phyloP scores from a whole-genome alignment of 2,888 invertebrate genomes.

The Acleris cristana region DNA sequence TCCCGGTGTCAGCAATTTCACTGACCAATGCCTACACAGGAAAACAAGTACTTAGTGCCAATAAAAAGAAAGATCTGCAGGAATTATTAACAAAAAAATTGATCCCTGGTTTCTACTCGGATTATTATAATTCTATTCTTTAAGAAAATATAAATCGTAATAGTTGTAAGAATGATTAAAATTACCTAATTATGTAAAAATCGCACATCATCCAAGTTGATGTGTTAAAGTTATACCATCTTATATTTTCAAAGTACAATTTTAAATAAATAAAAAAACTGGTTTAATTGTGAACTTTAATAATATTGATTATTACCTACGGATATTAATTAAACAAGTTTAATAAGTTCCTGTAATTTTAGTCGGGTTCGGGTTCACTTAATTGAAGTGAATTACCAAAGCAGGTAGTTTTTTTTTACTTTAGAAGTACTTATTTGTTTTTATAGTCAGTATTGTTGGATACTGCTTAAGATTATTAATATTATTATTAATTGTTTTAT shows the following conservation, averaged over 20 bases:
- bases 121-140: neutral
- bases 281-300: too few relatives aligned
- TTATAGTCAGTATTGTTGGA: too few relatives aligned
- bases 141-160: neutral
- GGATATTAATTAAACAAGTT: too few relatives aligned
- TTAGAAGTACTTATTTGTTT: too few relatives aligned
- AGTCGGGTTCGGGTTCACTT: too few relatives aligned
- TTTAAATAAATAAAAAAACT: neutral
- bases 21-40: neutral
- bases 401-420: too few relatives aligned
- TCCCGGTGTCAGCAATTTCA: neutral
- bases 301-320: too few relatives aligned
- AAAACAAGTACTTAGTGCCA: neutral
- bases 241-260: neutral
- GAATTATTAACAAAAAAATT: neutral
- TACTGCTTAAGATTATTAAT: too few relatives aligned
- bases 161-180: conserved; percentile 1
- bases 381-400: too few relatives aligned
- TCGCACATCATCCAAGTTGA: neutral
- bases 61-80: neutral
- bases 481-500: too few relatives aligned
- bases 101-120: neutral
- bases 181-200: neutral
- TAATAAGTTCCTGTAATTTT: too few relatives aligned
- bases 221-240: neutral